These are phyloP conservation scores for Meda fulgida DNA, from an alignment of 2,797 vertebrate genomes.

Conservation along the genomic window DNA sequence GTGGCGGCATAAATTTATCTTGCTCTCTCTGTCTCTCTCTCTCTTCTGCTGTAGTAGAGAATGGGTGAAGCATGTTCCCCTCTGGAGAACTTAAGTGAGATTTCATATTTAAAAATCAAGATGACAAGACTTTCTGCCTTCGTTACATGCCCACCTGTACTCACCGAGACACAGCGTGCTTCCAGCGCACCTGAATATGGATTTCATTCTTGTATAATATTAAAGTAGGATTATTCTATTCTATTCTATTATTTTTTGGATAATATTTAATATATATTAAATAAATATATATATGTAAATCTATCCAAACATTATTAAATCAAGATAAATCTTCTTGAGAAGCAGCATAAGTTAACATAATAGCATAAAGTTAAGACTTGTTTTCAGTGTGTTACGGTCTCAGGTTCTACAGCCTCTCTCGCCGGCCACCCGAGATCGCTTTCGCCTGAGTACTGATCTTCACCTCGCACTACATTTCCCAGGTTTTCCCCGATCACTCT, in stretches of 20 bases:
- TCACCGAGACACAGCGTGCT: conserved; percentile 44
- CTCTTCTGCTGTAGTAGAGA: conserved; percentile 48
- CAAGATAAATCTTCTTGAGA: not conserved
- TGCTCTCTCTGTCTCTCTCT: conserved; percentile 55
- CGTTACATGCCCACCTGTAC: conserved; percentile 52
- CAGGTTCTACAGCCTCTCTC: too few species aligned
- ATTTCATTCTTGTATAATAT: conserved; percentile 1
- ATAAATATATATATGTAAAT: too few species aligned
- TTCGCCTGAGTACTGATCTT: too few species aligned
- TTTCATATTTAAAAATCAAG: conserved; percentile 64
- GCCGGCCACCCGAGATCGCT: too few species aligned
- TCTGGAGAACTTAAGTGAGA: conserved; percentile 66
- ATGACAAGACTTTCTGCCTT: conserved; percentile 59
- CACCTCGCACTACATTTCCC: too few species aligned
- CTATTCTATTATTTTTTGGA: not conserved
- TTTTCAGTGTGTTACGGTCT: too few species aligned
- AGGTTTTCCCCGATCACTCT: too few species aligned
- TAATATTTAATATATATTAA: not conserved
- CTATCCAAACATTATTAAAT: not conserved
- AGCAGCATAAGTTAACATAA: not conserved
- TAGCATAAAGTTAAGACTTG: not conserved
- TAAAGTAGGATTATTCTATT: not conserved
- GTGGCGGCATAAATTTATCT: conserved; percentile 68
- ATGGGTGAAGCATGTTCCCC: conserved; percentile 57
- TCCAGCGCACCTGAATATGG: conserved; percentile 10